Percentiles rank a stretch among this genome's conserved stretches.
Conservation (phyloP, 2,888 invertebrate species). For the Drosophila niveifrons region DNA sequence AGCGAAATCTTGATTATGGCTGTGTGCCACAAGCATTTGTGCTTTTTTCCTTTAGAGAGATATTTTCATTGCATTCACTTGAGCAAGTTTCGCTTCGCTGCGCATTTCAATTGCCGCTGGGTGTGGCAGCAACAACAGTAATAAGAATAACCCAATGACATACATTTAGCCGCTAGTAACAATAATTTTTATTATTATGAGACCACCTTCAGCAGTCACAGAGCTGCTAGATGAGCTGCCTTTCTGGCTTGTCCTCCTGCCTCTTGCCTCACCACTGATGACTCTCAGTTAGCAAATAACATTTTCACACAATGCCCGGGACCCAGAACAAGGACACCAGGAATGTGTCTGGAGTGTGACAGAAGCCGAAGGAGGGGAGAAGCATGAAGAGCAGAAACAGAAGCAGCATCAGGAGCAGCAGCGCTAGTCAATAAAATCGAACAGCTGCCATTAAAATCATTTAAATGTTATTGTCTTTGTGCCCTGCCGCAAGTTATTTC, state of each 20-base stretch:
- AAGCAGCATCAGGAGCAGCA: conserved; percentile 1
- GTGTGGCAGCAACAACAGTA: conserved; percentile 37
- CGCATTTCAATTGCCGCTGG: conserved; percentile 72
- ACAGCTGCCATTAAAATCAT: conserved; percentile 82
- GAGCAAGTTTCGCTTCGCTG: conserved; percentile 70
- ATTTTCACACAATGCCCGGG: conserved; percentile 66
- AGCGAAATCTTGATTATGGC: conserved; percentile 73
- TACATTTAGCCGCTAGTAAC: conserved; percentile 78
- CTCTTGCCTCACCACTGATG: conserved; percentile 54
- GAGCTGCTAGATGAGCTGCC: conserved; percentile 47
- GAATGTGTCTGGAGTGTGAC: background rate
- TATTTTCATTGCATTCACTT: conserved; percentile 77
- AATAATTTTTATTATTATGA: conserved; percentile 80
- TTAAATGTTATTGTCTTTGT: conserved; percentile 79
- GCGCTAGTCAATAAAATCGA: conserved; percentile 79
- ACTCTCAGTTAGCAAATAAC: conserved; percentile 80
- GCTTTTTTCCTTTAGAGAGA: conserved; percentile 62
- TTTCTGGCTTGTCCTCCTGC: background rate
- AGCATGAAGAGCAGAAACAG: no score
- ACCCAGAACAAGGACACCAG: conserved; percentile 17
- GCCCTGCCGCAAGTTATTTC: conserved; percentile 73
- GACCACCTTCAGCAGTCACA: conserved; percentile 66
- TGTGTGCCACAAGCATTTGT: conserved; percentile 68
- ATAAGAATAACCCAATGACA: conserved; percentile 60
- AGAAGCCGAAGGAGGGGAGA: no score